Percentiles rank a stretch among this genome's conserved stretches.
Conservation (phyloP, 2,113 vertebrate species). For the Rynchops niger region DNA sequence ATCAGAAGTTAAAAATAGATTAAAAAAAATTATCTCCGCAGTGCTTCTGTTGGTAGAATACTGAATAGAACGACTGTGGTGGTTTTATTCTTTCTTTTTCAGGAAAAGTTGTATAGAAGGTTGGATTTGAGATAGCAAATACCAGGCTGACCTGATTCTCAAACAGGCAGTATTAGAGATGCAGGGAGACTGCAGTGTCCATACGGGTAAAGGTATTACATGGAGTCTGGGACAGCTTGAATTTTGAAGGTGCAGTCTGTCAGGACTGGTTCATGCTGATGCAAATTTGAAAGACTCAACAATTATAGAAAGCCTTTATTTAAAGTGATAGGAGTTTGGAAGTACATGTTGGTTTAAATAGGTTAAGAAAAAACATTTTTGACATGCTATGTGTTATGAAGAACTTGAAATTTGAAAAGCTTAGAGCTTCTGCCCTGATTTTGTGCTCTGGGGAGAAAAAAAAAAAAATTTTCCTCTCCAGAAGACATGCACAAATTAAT, state of each 20-base stretch:
- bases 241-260: not conserved
- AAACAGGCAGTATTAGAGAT: not conserved
- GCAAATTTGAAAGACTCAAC: not conserved
- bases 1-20: not conserved
- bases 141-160: not conserved
- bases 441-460: rapidly evolving
- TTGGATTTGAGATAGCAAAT: not conserved
- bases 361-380: not conserved
- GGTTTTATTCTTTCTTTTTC: not conserved
- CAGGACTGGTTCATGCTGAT: not conserved
- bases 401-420: not conserved
- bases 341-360: not conserved
- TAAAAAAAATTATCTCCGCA: not conserved
- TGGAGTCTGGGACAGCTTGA: not conserved
- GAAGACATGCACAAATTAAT: not conserved
- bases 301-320: not conserved
- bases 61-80: not conserved
- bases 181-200: not conserved
- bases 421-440: not conserved
- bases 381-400: not conserved
- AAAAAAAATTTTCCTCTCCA: not conserved
- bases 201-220: not conserved
- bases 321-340: not conserved
- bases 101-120: not conserved
- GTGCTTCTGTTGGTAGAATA: not conserved